These are phyloP conservation scores for Brachypterus glaber DNA, from an alignment of 2,888 invertebrate species.

Conservation along the genomic window DNA sequence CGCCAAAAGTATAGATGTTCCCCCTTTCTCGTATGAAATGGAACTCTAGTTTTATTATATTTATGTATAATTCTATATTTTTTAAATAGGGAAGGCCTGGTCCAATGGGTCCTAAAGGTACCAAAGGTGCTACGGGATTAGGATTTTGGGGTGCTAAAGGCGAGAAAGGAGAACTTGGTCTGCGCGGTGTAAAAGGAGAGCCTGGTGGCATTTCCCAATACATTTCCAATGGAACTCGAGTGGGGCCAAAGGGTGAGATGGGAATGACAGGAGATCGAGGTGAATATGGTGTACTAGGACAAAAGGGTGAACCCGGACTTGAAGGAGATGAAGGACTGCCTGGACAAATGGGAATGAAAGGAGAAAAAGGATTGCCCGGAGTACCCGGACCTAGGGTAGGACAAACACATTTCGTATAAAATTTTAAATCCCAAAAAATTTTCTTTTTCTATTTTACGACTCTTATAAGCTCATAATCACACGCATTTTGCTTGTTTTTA, in stretches of 20 bases:
- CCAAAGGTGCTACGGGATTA: constrained; percentile 52
- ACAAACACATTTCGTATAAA: no score
- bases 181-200: constrained; percentile 47
- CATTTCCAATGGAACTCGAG: constrained; percentile 29
- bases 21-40: no score
- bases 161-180: constrained; percentile 48
- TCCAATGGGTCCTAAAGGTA: constrained; percentile 57
- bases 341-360: constrained; percentile 59
- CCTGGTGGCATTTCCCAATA: constrained; percentile 34
- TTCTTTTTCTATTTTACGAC: no score
- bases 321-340: constrained; percentile 61
- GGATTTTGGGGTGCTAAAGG: no score
- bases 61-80: neutral
- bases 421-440: neutral
- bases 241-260: constrained; percentile 44
- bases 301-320: constrained; percentile 60
- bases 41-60: neutral
- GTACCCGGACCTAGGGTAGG: constrained; percentile 72
- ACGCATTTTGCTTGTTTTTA: no score
- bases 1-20: no score
- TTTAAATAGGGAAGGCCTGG: constrained; percentile 57
- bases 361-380: constrained; percentile 83
- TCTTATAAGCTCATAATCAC: no score
- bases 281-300: constrained; percentile 51
- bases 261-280: constrained; percentile 56